These are phyloP conservation scores for Phaethornis superciliosus DNA, from an alignment of 2,113 vertebrate species.

Conservation along the genomic window DNA sequence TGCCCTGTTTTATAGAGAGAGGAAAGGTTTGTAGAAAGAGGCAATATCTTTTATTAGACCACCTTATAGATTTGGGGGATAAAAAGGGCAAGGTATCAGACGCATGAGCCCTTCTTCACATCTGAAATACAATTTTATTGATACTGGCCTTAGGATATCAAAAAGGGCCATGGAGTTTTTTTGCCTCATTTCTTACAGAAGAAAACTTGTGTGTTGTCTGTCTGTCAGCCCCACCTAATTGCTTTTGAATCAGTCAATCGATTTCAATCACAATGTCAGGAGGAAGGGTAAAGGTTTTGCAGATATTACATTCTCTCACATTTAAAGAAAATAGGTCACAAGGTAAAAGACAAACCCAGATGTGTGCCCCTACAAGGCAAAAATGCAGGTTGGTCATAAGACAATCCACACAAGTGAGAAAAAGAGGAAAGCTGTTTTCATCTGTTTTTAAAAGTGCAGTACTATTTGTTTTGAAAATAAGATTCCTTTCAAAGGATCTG, in stretches of 20 bases:
- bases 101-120: slow-evolving; percentile 1
- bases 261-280: slow-evolving; percentile 53
- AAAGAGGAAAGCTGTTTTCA: not conserved
- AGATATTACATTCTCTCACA: slow-evolving; percentile 31
- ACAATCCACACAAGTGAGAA: not conserved
- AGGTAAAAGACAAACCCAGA: slow-evolving; percentile 24
- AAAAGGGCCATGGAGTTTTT: not conserved
- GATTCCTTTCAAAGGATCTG: not conserved
- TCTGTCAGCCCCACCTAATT: slow-evolving; percentile 50
- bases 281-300: slow-evolving; percentile 43
- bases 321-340: slow-evolving; percentile 64
- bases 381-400: not conserved
- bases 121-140: slow-evolving; percentile 49
- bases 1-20: not conserved
- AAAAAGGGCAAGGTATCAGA: slow-evolving; percentile 6
- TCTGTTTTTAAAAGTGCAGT: not conserved
- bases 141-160: slow-evolving; percentile 33
- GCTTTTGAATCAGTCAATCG: slow-evolving; percentile 64
- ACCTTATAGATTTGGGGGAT: not conserved
- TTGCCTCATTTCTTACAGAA: slow-evolving; percentile 19
- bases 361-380: not conserved
- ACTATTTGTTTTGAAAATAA: not conserved
- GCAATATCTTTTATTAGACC: slow-evolving; percentile 25
- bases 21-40: not conserved
- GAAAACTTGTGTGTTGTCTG: slow-evolving; percentile 35